A percentile compares a stretch with the other conserved stretches of the same genome.
Conservation (phyloP, 2,113 vertebrate genomes). For the Paracanthobrama guichenoti region DNA sequence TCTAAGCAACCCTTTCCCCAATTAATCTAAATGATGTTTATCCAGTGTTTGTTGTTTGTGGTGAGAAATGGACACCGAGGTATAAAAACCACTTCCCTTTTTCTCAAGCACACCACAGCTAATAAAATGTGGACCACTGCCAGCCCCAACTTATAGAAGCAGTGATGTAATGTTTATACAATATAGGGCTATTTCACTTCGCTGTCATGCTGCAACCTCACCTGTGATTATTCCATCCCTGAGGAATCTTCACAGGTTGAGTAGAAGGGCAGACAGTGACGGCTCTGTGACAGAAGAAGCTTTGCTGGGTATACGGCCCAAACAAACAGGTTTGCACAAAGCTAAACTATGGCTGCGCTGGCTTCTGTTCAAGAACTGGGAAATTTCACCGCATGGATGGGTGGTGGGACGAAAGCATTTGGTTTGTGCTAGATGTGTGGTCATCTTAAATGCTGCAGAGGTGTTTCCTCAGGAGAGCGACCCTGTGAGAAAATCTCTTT, state of each 20-base stretch:
- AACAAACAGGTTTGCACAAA: slow-evolving; percentile 46
- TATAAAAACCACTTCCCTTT: slow-evolving; percentile 52
- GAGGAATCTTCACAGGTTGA: slow-evolving; percentile 67
- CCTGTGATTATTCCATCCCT: slow-evolving; percentile 74
- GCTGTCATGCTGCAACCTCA: slow-evolving; percentile 74
- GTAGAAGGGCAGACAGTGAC: slow-evolving; percentile 64
- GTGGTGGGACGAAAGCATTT: slow-evolving; percentile 44
- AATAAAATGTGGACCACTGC: slow-evolving; percentile 69
- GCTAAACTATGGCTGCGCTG: slow-evolving; percentile 43
- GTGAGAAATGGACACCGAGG: slow-evolving; percentile 15
- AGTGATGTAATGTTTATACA: slow-evolving; percentile 79
- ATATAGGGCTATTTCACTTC: slow-evolving; percentile 73
- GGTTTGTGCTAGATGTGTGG: slow-evolving; percentile 52
- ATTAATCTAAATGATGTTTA: too few relatives aligned
- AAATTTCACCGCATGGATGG: slow-evolving; percentile 44
- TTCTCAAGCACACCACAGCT: slow-evolving; percentile 48
- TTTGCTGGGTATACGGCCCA: slow-evolving; percentile 40
- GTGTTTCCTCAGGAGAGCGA: slow-evolving; percentile 49
- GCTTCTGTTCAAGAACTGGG: slow-evolving; percentile 48
- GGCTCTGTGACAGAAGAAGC: slow-evolving; percentile 61
- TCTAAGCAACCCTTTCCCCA: too few relatives aligned
- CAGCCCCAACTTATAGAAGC: slow-evolving; percentile 67
- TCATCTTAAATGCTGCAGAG: slow-evolving; percentile 55
- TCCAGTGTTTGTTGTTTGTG: not conserved
- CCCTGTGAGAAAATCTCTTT: slow-evolving; percentile 48